Evolutionary conservation across 2,113 vertebrate species (phyloP).

Genomic region (Orycteropus afer): DNA sequence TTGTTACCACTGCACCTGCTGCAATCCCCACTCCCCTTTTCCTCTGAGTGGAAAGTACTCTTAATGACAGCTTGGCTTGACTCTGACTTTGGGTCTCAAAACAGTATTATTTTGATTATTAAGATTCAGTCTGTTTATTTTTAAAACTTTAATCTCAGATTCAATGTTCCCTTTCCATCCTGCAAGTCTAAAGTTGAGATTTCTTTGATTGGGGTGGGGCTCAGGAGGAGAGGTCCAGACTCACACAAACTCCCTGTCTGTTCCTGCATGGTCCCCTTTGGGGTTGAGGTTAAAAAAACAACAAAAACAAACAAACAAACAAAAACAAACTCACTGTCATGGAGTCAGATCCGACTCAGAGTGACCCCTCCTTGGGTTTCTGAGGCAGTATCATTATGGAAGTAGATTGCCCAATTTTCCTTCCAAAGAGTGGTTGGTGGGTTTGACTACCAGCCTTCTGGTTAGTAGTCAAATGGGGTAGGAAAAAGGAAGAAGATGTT

Average conservation of each 20-base stretch:
- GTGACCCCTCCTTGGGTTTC: too few relatives aligned
- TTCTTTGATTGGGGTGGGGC: neutral
- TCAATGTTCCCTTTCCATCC: neutral
- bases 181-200: neutral
- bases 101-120: neutral
- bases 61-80: neutral
- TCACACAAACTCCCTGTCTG: rapidly evolving
- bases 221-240: neutral
- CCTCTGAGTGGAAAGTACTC: neutral
- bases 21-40: neutral
- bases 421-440: too few relatives aligned
- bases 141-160: neutral
- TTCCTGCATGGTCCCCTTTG: rapidly evolving
- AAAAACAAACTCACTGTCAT: too few relatives aligned
- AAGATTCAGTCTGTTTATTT: constrained; percentile 7
- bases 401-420: too few relatives aligned
- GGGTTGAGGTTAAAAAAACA: rapidly evolving
- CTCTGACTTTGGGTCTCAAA: neutral
- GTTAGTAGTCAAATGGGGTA: too few relatives aligned
- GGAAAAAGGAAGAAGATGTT: neutral
- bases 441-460: too few relatives aligned
- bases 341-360: too few relatives aligned
- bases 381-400: too few relatives aligned
- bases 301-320: too few relatives aligned
- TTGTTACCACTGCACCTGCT: neutral